Conservation (phyloP, 2,888 invertebrate species). For the Drosophila atroscutellata region DNA sequence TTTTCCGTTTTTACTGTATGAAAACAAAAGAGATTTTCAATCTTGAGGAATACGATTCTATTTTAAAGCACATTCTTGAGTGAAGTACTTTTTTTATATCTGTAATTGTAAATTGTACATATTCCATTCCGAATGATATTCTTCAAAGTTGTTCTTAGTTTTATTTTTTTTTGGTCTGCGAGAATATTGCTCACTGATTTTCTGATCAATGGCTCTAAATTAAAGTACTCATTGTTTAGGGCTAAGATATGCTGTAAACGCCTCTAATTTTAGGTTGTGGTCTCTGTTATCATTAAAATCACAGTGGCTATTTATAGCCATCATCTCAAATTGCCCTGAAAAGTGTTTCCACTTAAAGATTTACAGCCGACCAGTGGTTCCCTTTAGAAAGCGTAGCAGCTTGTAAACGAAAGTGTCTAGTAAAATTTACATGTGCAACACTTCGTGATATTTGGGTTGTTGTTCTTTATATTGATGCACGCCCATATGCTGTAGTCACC, state of each 20-base stretch:
- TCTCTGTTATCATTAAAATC: constrained; percentile 17
- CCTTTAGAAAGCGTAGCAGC: constrained; percentile 17
- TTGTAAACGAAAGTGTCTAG: constrained; percentile 54
- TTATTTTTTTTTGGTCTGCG: background rate
- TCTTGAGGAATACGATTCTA: background rate
- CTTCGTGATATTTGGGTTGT: constrained; percentile 19
- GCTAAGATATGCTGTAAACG: background rate
- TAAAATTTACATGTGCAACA: constrained; percentile 59
- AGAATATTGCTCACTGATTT: background rate
- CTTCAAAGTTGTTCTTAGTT: background rate
- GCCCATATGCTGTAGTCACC: constrained; percentile 43
- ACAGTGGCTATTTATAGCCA: constrained; percentile 38
- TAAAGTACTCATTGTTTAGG: background rate
- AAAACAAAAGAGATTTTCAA: background rate
- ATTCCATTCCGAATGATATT: background rate
- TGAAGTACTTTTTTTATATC: background rate
- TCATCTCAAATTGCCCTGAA: constrained; percentile 15
- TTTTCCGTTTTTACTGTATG: background rate
- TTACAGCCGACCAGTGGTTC: constrained; percentile 53
- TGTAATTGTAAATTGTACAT: background rate
- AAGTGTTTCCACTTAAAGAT: constrained; percentile 58
- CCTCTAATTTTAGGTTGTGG: background rate
- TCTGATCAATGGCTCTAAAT: background rate
- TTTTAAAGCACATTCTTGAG: background rate
- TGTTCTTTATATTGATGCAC: constrained; percentile 24